A percentile compares a stretch with the other conserved stretches of the same genome.
These are phyloP conservation scores for Cheilosia variabilis DNA, from an alignment of 2,888 invertebrate genomes.

Conservation along the genomic window DNA sequence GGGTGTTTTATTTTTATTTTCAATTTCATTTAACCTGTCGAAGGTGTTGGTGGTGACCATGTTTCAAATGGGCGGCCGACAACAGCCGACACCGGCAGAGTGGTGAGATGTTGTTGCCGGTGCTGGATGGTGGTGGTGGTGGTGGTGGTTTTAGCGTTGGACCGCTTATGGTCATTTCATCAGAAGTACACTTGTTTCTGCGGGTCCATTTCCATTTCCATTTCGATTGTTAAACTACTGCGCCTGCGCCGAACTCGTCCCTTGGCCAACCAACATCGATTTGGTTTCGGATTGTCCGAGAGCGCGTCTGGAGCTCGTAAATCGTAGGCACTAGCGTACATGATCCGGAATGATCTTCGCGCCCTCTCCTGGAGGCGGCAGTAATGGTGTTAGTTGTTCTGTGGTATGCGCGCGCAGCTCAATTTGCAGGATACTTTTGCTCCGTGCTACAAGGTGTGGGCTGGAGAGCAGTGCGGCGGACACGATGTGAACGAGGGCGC, in stretches of 20 bases:
- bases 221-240: slow-evolving; percentile 61
- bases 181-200: slow-evolving; percentile 75
- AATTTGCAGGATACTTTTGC: slow-evolving; percentile 66
- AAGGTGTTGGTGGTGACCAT: slow-evolving; percentile 84
- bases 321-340: slow-evolving; percentile 74
- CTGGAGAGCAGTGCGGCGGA: slow-evolving; percentile 32
- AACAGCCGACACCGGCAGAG: slow-evolving; percentile 29
- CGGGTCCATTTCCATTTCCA: slow-evolving; percentile 70
- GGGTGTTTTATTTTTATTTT: slow-evolving; percentile 48
- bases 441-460: slow-evolving; percentile 61
- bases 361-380: slow-evolving; percentile 72
- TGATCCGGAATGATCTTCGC: slow-evolving; percentile 75
- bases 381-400: slow-evolving; percentile 42
- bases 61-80: slow-evolving; percentile 77
- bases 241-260: not conserved
- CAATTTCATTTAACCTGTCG: slow-evolving; percentile 81
- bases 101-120: slow-evolving; percentile 7
- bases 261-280: slow-evolving; percentile 19
- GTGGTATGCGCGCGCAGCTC: slow-evolving; percentile 57
- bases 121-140: slow-evolving; percentile 21
- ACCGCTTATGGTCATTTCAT: slow-evolving; percentile 75
- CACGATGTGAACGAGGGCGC: not conserved
- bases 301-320: slow-evolving; percentile 73
- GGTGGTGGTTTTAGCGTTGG: slow-evolving; percentile 38
- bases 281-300: slow-evolving; percentile 60